A percentile compares a stretch with the other conserved stretches of the same genome.
phyloP scores from a whole-genome alignment of 2,797 vertebrate species.

The Tinamus major region DNA sequence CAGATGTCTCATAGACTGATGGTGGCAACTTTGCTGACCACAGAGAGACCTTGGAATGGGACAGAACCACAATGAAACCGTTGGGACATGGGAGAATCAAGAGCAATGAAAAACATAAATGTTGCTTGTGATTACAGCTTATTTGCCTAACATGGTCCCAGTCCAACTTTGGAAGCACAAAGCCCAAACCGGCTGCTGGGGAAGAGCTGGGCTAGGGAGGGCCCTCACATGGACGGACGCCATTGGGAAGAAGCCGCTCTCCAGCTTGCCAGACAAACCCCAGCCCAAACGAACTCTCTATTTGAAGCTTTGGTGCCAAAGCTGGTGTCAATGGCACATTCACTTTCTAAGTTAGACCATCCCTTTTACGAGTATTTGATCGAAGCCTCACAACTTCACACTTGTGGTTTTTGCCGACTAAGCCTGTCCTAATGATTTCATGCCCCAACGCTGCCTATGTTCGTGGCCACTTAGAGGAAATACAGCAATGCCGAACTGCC shows the following conservation, averaged over 20 bases:
- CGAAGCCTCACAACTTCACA: background rate
- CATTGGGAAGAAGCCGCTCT: background rate
- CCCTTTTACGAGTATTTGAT: background rate
- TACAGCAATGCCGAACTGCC: rapidly evolving
- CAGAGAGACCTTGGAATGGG: rapidly evolving
- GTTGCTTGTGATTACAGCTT: background rate
- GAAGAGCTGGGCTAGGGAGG: too few species aligned
- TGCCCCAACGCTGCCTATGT: background rate
- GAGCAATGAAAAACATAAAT: background rate
- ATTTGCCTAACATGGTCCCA: background rate
- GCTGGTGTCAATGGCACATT: background rate
- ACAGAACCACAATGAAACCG: rapidly evolving
- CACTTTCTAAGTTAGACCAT: background rate
- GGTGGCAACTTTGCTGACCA: background rate
- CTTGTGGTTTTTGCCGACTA: background rate
- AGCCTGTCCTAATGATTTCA: conserved; percentile 1
- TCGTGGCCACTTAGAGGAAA: background rate
- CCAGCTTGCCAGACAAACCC: background rate
- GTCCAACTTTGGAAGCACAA: background rate
- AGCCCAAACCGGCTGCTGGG: background rate
- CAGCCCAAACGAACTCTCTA: background rate
- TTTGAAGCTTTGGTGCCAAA: background rate
- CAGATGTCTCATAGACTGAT: rapidly evolving
- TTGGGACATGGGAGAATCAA: background rate
- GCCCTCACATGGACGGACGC: background rate